Conservation (phyloP, 23 tunicate species). For the Ciona savignyi region DNA sequence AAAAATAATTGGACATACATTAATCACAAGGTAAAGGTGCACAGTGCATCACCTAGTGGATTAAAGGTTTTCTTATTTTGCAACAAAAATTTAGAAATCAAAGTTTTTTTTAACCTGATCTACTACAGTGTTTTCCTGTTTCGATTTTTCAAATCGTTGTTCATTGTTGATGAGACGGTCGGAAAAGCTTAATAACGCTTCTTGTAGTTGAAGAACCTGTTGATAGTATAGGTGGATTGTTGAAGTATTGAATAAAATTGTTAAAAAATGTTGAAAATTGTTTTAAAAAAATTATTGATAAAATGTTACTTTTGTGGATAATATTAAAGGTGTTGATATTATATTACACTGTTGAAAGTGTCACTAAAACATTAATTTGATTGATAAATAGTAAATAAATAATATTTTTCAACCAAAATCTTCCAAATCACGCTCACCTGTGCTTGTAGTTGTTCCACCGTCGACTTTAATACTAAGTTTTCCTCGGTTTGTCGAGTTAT, state of each 20-base stretch:
- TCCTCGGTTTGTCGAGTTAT: constrained; percentile 7
- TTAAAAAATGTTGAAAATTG: background rate
- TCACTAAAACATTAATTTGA: too few species aligned
- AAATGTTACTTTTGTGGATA: too few species aligned
- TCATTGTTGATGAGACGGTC: constrained; percentile 21
- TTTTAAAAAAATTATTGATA: background rate
- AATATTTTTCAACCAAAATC: background rate
- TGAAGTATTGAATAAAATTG: background rate
- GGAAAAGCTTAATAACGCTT: constrained; percentile 55
- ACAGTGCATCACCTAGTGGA: too few species aligned
- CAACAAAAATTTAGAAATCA: too few species aligned
- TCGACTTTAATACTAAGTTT: constrained; percentile 20
- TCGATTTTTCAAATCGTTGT: too few species aligned
- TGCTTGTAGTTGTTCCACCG: constrained; percentile 45
- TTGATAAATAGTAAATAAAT: background rate
- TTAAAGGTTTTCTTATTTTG: too few species aligned
- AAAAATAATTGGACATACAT: too few species aligned
- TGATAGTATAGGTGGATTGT: too few species aligned
- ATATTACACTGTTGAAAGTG: too few species aligned
- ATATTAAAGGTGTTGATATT: too few species aligned
- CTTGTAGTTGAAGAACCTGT: constrained; percentile 75
- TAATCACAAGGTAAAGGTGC: too few species aligned
- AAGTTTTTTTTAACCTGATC: background rate
- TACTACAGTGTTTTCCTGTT: background rate
- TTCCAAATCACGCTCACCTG: constrained; percentile 15